Evolutionary conservation across 2,888 invertebrate genomes (phyloP), one percentile per base, ranked within the genome.

Genomic region (Phortica magna): DNA sequence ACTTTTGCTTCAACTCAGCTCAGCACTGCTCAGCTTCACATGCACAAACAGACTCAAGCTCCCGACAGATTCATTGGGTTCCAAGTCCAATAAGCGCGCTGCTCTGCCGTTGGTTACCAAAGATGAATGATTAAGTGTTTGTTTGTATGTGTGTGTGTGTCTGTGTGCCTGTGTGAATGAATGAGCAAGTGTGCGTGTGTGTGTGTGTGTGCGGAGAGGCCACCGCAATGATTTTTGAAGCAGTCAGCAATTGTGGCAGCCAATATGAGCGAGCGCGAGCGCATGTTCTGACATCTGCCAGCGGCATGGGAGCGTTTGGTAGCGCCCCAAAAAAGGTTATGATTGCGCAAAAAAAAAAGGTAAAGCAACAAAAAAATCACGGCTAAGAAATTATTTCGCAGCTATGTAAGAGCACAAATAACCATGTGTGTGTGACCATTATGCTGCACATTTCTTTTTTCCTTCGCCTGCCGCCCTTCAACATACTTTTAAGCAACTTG

Each of bases 1-100:
- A 57, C 67, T 74, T 61, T 41, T 68, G 43, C 48, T 48, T 73
- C 7, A 53, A 59, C 64, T 73, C 31, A 43, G 59, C 19, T 73
- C 48, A 17, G 14, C 6, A 6, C 59, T 19, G 10, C 22, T 61
- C 22, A 61, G 22, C 17, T 59, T 9, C 48, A 48, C 48, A 14
- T 48, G 14, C 48, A 9, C 48, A 14, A 31, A 31, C 31, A 31
- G 31, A 31, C 2, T 48, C 48, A 12, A 9, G 10, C 48, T 12
- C 14, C 48, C 10, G 48, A 48, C 48, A 48, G 14, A 9, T 48
- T 14, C 9, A 48, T 14, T 9, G 7, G 10, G 2, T 3, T 0
- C 9, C 14, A 14, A 14, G 7, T 14, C 48, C 48, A 12, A 48
- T 2, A 48, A 48, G 43, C 43, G 43, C 43, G 43, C 43, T 7